Evolutionary conservation across 2,888 invertebrate genomes (phyloP).

Genomic region (Netelia virgata): DNA sequence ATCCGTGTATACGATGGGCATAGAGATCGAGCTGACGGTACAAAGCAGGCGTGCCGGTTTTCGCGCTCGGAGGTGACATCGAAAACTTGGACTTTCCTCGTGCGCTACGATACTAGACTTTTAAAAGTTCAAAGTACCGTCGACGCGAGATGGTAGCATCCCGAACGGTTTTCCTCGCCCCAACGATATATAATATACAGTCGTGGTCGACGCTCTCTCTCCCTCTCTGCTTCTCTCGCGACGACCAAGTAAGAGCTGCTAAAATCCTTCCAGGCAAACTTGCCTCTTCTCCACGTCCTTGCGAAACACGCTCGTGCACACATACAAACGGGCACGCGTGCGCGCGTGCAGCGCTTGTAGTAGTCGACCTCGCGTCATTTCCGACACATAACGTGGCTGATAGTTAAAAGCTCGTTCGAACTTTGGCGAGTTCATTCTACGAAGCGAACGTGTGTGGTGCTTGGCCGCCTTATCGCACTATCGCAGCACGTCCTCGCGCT

Average conservation of each 20-base stretch:
- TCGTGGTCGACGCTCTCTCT: not conserved
- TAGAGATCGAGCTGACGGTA: constrained; percentile 16
- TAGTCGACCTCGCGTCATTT: constrained; percentile 71
- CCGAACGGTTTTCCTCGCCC: constrained; percentile 6
- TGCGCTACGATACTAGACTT: constrained; percentile 68
- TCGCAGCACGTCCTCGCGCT: constrained; percentile 7
- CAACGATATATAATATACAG: constrained; percentile 8
- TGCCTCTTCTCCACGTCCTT: not conserved
- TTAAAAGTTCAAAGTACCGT: constrained; percentile 75
- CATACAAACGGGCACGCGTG: too few species aligned
- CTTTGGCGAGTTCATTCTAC: constrained; percentile 69
- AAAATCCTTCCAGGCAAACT: constrained; percentile 56
- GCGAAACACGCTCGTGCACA: constrained; percentile 7
- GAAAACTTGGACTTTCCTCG: constrained; percentile 70
- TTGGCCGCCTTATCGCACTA: constrained; percentile 7
- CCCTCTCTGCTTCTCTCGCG: not conserved
- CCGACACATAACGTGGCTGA: constrained; percentile 63
- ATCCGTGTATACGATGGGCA: not conserved
- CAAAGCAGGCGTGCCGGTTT: constrained; percentile 17
- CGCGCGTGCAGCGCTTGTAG: constrained; percentile 10
- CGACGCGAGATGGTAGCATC: not conserved
- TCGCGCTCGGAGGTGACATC: constrained; percentile 20
- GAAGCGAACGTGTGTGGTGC: constrained; percentile 25
- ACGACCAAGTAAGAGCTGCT: constrained; percentile 37
- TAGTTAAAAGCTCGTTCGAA: constrained; percentile 79